Evolutionary conservation across 2,888 invertebrate species (phyloP).

Genomic region (Heliconius ethilla): DNA sequence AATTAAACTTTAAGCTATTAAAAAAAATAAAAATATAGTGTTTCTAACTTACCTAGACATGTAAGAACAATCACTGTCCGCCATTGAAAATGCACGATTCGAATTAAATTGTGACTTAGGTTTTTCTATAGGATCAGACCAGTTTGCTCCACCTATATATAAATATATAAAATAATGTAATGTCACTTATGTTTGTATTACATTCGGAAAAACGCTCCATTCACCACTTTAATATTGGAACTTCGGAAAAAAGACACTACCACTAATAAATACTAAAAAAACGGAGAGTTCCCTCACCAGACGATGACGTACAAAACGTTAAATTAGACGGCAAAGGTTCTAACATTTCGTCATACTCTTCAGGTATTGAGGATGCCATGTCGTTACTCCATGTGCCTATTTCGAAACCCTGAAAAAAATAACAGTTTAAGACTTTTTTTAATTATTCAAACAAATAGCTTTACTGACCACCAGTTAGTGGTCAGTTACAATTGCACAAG

Average conservation of each 20-base stretch:
- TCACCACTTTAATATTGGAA: too few relatives aligned
- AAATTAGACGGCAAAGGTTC: constrained; percentile 84
- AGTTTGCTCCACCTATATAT: constrained; percentile 70
- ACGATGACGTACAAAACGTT: constrained; percentile 81
- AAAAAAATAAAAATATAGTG: not conserved
- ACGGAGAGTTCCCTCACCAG: constrained; percentile 57
- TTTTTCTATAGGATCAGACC: constrained; percentile 69
- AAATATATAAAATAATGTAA: constrained; percentile 1
- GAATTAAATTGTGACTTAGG: constrained; percentile 59
- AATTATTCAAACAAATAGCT: too few relatives aligned
- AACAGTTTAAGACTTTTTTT: too few relatives aligned
- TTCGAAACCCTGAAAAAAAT: constrained; percentile 84
- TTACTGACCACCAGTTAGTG: too few relatives aligned
- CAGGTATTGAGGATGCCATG: constrained; percentile 85
- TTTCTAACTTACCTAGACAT: constrained; percentile 65
- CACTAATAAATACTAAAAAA: not conserved
- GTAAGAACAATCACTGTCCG: constrained; percentile 76
- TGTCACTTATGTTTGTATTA: too few relatives aligned
- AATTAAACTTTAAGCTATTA: too few relatives aligned
- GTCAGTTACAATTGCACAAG: too few relatives aligned
- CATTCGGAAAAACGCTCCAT: too few relatives aligned
- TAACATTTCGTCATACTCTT: constrained; percentile 72
- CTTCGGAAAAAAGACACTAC: too few relatives aligned
- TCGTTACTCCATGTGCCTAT: constrained; percentile 96
- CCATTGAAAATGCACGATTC: constrained; percentile 63